These are phyloP conservation scores for Eledone cirrhosa DNA, from an alignment of 2,888 invertebrate species.

Conservation along the genomic window DNA sequence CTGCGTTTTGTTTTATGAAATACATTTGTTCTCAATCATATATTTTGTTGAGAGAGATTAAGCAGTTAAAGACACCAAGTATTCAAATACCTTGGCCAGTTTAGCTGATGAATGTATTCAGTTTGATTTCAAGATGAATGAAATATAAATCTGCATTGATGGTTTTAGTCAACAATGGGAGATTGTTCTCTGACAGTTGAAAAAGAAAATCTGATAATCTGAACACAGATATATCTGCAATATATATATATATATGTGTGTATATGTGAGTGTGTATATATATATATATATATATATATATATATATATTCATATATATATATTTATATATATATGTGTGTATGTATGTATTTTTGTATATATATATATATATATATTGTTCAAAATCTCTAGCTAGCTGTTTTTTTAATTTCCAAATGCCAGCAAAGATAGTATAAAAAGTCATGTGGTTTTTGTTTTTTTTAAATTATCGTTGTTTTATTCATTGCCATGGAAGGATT, in stretches of 20 bases:
- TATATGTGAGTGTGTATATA: too few relatives aligned
- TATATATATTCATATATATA: not conserved
- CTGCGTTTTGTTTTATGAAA: not conserved
- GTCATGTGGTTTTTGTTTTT: not conserved
- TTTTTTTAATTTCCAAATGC: not conserved
- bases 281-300: not conserved
- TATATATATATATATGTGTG: not conserved
- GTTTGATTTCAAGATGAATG: too few relatives aligned
- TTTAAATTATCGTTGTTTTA: not conserved
- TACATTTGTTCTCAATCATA: not conserved
- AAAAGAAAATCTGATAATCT: not conserved
- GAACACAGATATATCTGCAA: not conserved
- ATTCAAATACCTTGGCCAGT: too few relatives aligned
- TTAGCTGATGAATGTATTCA: too few relatives aligned
- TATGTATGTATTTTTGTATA: not conserved
- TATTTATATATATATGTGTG: not conserved
- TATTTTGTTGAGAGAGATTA: too few relatives aligned
- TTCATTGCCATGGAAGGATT: conserved; percentile 2
- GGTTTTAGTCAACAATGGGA: too few relatives aligned
- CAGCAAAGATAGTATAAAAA: not conserved
- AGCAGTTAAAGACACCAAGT: too few relatives aligned
- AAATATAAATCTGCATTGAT: too few relatives aligned
- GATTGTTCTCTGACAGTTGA: not conserved
- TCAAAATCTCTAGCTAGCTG: conserved; percentile 8
- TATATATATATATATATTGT: not conserved